phyloP scores from a whole-genome alignment of 1,140 invertebrate genomes.

The Cyclargus thomasi region DNA sequence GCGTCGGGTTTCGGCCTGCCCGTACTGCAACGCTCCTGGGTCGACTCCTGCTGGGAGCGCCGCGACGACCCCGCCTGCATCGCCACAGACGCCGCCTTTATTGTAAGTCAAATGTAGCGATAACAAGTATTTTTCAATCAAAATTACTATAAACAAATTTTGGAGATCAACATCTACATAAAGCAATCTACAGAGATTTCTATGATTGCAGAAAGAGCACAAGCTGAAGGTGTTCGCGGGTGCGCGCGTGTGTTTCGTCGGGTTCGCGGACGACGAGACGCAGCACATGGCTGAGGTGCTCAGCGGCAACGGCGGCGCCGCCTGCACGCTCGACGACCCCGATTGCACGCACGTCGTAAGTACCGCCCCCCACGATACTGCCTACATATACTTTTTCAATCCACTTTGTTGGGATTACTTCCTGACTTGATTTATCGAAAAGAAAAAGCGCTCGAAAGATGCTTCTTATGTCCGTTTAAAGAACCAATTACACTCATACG shows the following conservation, averaged over 20 bases:
- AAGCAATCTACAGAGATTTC: not conserved
- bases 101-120: slow-evolving; percentile 76
- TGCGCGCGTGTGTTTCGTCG: slow-evolving; percentile 89
- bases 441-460: not conserved
- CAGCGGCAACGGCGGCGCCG: slow-evolving; percentile 87
- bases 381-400: not conserved
- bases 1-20: slow-evolving; percentile 92
- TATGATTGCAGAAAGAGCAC: slow-evolving; percentile 76
- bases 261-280: slow-evolving; percentile 91
- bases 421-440: not conserved
- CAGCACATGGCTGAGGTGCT: slow-evolving; percentile 94
- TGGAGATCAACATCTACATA: too few species aligned
- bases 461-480: not conserved
- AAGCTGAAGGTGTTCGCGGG: slow-evolving; percentile 92
- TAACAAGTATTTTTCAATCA: too few species aligned
- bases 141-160: too few species aligned
- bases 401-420: not conserved
- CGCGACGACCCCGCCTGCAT: slow-evolving; percentile 81
- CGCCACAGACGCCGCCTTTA: slow-evolving; percentile 80
- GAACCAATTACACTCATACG: not conserved
- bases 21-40: slow-evolving; percentile 91
- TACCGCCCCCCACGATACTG: slow-evolving; percentile 32
- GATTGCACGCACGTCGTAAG: slow-evolving; percentile 93
- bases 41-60: slow-evolving; percentile 88
- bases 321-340: slow-evolving; percentile 84